Percentiles rank a stretch among this genome's conserved stretches.
Evolutionary conservation across 2,888 invertebrate species (phyloP).

Genomic region (Chaetogeoica ovagalla): DNA sequence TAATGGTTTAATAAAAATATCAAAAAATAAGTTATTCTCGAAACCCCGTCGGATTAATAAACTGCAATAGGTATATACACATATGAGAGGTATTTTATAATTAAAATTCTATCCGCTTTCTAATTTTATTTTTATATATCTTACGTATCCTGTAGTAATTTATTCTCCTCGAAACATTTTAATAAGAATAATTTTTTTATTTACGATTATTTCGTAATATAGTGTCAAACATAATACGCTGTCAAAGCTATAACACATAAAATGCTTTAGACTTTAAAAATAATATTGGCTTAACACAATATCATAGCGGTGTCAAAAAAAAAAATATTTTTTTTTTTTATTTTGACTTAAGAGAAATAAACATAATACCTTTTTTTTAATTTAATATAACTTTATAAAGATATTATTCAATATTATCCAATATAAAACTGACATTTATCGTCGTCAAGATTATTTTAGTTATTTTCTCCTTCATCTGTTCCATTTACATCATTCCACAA

Average conservation of each 20-base stretch:
- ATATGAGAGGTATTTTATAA: too few relatives aligned
- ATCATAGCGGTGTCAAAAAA: not conserved
- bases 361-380: not conserved
- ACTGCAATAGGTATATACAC: not conserved
- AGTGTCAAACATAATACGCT: not conserved
- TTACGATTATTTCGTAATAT: not conserved
- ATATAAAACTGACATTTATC: not conserved
- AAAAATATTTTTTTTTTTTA: not conserved
- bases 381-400: conserved; percentile 9
- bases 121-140: not conserved
- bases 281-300: not conserved
- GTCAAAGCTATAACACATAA: not conserved
- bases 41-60: not conserved
- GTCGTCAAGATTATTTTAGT: conserved; percentile 23
- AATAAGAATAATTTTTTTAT: not conserved
- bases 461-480: conserved; percentile 18
- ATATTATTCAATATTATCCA: not conserved
- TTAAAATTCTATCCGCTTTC: not conserved
- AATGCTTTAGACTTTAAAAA: not conserved
- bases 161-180: not conserved
- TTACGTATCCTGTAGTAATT: not conserved
- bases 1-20: too few relatives aligned
- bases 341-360: not conserved
- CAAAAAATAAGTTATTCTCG: too few relatives aligned
- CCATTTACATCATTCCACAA: conserved; percentile 10